Percentiles rank a stretch among this genome's conserved stretches.
Conservation (phyloP, 2,888 invertebrate genomes). For the Pachymerium ferrugineum region DNA sequence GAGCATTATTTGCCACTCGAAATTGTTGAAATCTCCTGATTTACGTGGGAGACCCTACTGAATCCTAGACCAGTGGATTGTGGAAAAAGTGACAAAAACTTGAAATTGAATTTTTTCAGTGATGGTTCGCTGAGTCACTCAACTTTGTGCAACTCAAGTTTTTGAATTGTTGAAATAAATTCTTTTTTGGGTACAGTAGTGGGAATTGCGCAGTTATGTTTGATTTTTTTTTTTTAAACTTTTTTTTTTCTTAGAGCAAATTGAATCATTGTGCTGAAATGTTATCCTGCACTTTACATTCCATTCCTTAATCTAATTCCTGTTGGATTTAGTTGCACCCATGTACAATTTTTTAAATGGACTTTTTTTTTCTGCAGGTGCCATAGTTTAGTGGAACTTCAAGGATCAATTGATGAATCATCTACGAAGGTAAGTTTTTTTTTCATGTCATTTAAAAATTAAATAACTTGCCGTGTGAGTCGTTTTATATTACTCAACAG, state of each 20-base stretch:
- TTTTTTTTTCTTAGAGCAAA: background rate
- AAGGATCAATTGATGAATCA: background rate
- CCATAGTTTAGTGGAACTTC: background rate
- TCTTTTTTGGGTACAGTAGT: background rate
- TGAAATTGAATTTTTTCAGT: background rate
- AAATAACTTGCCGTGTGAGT: too few species aligned
- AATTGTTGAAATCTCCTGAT: too few species aligned
- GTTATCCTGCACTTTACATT: background rate
- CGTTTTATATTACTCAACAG: too few species aligned
- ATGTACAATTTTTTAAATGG: background rate
- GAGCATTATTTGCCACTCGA: too few species aligned
- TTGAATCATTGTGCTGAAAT: conserved; percentile 1
- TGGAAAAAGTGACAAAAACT: background rate
- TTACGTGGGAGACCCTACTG: too few species aligned
- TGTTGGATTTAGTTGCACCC: background rate
- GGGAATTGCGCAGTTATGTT: background rate
- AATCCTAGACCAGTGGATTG: too few species aligned
- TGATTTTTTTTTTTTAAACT: background rate
- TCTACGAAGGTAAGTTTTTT: too few species aligned
- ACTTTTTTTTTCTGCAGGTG: background rate
- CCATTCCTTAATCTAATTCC: background rate
- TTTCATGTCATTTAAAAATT: too few species aligned
- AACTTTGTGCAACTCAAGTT: background rate
- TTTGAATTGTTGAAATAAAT: background rate
- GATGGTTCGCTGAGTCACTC: conserved; percentile 9